Base-by-base conservation (phyloP, 2,113 vertebrate species). In the Indicator indicator region DNA sequence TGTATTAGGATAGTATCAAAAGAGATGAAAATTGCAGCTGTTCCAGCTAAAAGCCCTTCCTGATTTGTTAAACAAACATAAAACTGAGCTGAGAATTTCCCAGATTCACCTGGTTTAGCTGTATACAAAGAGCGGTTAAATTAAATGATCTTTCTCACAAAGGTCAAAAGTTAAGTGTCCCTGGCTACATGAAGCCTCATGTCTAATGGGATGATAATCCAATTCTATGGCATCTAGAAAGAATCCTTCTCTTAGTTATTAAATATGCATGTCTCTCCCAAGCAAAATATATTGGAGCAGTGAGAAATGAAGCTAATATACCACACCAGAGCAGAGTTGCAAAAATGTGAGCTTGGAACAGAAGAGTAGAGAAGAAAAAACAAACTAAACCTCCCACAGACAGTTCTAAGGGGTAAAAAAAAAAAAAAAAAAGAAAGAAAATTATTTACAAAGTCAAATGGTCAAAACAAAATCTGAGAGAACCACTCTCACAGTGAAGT, bases 141-240 rank as follows among this genome's bases (percentile, higher is more conserved):
- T 97, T 96, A 97, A 97, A 97, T 97, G 94, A 95, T 96, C 96
- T 88, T 97, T 93, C 95, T 88, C 85, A 90, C 68, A 95, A 95
- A 97, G 97, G 97, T 98, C 96, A 97, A 91, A 97, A 96, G 97
- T 96, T 97, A 97, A 97, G 92, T 97, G 90, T 92, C 80, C 94
- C 68, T 93, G 93, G 93, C 96, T 97, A 96, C 86, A 96, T 50
- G 92, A 96, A 94, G 89, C 89, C 95, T 97, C 96, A 86, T 94
- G 94, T 93, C 93, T 97, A 93, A 90, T 95, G 95, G 96, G 94
- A 97, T 95, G 96, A 97, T 97, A 97, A 96, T 97, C 88, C 86
- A 96, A 97, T 97, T 98, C 97, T 89, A 28, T 74, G 86, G 74
- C 93, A 85, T 95, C 93, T 81, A 96, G 95, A 96, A 97, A 96